These are phyloP conservation scores for Uropetala carovei DNA, from an alignment of 2,888 invertebrate genomes.

Conservation along the genomic window DNA sequence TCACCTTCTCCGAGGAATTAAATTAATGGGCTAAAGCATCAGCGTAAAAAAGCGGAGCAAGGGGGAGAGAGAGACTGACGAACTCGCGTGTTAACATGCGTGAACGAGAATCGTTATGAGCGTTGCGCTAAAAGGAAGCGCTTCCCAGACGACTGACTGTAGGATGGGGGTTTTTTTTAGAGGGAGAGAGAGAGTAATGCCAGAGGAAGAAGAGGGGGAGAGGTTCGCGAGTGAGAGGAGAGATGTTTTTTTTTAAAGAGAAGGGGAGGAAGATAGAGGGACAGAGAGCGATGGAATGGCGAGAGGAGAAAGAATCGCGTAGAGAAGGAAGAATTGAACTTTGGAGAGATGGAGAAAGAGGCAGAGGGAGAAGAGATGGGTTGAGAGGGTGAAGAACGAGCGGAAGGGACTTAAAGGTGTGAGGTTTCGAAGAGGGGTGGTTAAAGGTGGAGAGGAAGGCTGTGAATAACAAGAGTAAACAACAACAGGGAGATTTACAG, in stretches of 20 bases:
- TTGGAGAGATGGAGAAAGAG: background rate
- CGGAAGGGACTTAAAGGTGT: background rate
- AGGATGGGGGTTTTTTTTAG: background rate
- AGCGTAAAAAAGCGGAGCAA: background rate
- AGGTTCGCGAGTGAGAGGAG: background rate
- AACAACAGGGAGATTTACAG: slow-evolving; percentile 41
- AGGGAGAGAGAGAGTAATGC: background rate
- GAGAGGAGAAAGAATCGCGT: background rate
- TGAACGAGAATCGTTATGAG: slow-evolving; percentile 64
- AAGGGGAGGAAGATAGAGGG: background rate
- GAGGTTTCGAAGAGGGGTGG: background rate
- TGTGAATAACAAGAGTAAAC: slow-evolving; percentile 36
- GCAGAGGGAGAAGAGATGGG: background rate
- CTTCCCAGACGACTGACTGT: slow-evolving; percentile 22
- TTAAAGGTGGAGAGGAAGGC: background rate
- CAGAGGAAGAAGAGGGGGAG: background rate
- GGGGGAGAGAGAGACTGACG: slow-evolving; percentile 18
- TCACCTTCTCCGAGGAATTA: background rate
- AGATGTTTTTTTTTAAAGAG: background rate
- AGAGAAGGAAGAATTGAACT: background rate
- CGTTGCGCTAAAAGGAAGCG: slow-evolving; percentile 57
- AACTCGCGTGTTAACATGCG: slow-evolving; percentile 57
- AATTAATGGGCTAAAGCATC: slow-evolving; percentile 38
- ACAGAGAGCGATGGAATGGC: background rate
- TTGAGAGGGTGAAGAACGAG: background rate